Evolutionary conservation across 2,797 vertebrate genomes (phyloP).

Genomic region (Agapornis canus): DNA sequence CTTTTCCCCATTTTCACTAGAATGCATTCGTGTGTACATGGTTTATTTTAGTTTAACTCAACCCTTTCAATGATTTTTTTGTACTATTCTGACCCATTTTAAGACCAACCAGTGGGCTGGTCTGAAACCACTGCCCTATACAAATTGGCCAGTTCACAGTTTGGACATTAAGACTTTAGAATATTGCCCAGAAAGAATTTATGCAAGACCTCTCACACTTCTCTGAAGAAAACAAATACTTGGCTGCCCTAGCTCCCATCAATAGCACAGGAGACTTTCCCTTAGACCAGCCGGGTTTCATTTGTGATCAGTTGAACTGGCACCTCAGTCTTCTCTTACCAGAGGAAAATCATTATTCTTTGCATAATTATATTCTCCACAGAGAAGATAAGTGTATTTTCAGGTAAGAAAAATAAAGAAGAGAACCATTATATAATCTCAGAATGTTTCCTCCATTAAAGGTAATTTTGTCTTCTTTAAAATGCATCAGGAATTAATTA

Average conservation of each 20-base stretch:
- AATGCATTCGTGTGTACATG: fast-evolving
- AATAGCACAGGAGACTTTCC: neutral
- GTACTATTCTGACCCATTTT: neutral
- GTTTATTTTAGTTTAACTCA: neutral
- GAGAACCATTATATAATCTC: neutral
- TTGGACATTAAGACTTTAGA: neutral
- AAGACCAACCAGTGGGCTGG: neutral
- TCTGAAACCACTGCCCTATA: neutral
- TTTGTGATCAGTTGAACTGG: neutral
- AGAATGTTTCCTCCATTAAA: neutral
- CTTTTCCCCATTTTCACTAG: neutral
- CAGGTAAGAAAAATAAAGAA: neutral
- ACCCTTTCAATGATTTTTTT: neutral
- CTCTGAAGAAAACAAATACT: neutral
- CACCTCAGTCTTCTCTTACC: neutral
- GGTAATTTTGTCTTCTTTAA: neutral
- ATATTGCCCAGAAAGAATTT: neutral
- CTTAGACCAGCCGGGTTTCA: neutral
- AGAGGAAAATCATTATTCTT: neutral
- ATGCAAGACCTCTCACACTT: neutral
- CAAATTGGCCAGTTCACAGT: neutral
- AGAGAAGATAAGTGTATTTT: neutral
- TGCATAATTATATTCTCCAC: neutral
- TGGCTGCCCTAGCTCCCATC: neutral
- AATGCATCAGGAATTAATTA: neutral